Evolutionary conservation across 2,888 invertebrate genomes (phyloP).

Genomic region (Sarcophaga caerulescens): DNA sequence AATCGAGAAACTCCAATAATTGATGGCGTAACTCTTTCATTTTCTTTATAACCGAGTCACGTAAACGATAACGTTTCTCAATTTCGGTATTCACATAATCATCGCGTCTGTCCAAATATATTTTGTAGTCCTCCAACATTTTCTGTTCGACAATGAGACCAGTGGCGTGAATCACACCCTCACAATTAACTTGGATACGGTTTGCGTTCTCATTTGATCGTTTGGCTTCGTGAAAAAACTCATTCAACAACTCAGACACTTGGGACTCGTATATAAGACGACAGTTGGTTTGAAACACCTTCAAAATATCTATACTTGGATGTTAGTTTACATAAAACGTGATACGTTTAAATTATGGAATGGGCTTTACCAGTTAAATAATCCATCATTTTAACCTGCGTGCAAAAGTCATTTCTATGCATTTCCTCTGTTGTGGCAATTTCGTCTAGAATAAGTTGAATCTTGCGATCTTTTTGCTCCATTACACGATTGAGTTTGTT

Average conservation of each 20-base stretch:
- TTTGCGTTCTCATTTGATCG: constrained; percentile 69
- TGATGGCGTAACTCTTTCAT: constrained; percentile 75
- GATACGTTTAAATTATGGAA: background rate
- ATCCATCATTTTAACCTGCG: constrained; percentile 74
- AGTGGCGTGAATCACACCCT: constrained; percentile 75
- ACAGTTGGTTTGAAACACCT: constrained; percentile 41
- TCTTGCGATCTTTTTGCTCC: constrained; percentile 74
- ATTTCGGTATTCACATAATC: constrained; percentile 74
- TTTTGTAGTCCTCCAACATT: constrained; percentile 72
- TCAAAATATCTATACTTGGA: constrained; percentile 68
- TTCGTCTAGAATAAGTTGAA: constrained; percentile 73
- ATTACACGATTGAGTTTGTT: constrained; percentile 69
- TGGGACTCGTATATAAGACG: constrained; percentile 73
- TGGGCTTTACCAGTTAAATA: constrained; percentile 72
- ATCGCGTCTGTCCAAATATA: constrained; percentile 73
- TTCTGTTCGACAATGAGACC: constrained; percentile 72
- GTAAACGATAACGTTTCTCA: constrained; percentile 73
- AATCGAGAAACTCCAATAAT: constrained; percentile 72
- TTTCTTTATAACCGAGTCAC: constrained; percentile 73
- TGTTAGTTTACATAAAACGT: background rate
- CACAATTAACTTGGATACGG: constrained; percentile 71
- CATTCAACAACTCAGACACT: constrained; percentile 73
- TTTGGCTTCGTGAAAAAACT: constrained; percentile 73
- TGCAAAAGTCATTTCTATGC: constrained; percentile 72
- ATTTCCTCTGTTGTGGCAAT: constrained; percentile 74